Percentiles rank a stretch among this genome's conserved stretches.
phyloP scores from a whole-genome alignment of 2,113 vertebrate species.

The Thermophis baileyi region DNA sequence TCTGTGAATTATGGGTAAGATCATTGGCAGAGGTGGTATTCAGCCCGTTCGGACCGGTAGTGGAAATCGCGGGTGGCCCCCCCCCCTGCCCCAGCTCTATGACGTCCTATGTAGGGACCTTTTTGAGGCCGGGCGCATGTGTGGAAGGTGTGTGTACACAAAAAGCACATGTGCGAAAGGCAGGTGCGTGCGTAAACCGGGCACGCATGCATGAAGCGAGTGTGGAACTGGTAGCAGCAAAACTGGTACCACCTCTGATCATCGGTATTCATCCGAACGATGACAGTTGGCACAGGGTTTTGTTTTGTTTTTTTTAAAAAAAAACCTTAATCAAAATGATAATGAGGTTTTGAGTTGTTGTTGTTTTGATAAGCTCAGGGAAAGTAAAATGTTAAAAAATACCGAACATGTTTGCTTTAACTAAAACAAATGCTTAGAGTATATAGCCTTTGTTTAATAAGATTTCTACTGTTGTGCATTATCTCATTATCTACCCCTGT shows the following conservation, averaged over 20 bases:
- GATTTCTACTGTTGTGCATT: not conserved
- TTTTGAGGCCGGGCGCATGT: no score
- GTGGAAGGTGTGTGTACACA: no score
- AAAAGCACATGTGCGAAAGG: no score
- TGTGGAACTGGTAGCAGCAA: no score
- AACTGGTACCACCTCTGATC: no score
- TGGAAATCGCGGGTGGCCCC: no score
- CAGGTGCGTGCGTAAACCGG: no score
- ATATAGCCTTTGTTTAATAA: not conserved
- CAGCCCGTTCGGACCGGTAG: no score
- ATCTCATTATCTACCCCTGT: not conserved
- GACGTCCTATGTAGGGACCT: no score
- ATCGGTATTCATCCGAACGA: conserved; percentile 42
- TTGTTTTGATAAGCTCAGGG: not conserved
- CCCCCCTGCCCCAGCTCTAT: no score
- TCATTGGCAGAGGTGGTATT: conserved; percentile 18
- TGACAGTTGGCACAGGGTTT: conserved; percentile 41
- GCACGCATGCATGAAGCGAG: no score
- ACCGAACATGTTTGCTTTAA: not conserved
- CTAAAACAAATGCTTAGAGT: not conserved
- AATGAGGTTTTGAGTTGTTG: not conserved
- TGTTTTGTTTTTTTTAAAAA: no score
- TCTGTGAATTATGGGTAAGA: conserved; percentile 44
- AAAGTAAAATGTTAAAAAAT: not conserved
- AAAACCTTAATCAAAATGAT: not conserved